Conservation (phyloP, 2,888 invertebrate species). For the Phasia obesa region DNA sequence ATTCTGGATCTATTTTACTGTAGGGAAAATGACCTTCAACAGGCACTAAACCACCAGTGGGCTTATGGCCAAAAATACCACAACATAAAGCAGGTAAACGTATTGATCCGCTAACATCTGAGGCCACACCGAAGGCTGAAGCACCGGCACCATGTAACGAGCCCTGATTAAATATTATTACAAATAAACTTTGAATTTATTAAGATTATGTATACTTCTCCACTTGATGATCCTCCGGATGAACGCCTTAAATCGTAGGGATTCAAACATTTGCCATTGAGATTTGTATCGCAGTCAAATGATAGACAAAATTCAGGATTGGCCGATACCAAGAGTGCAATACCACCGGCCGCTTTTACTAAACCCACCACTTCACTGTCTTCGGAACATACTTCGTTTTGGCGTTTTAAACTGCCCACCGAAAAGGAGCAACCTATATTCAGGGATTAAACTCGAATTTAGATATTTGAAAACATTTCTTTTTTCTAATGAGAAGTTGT, state of each 20-base stretch:
- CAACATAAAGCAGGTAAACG: constrained; percentile 92
- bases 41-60: constrained; percentile 87
- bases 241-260: constrained; percentile 90
- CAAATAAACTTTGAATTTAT: background rate
- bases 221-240: constrained; percentile 95
- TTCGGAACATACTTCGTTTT: constrained; percentile 83
- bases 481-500: too few species aligned
- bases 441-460: too few species aligned
- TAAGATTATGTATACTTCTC: constrained; percentile 83
- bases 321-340: constrained; percentile 92
- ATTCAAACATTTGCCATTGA: constrained; percentile 91
- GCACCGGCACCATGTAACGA: constrained; percentile 89
- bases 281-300: constrained; percentile 91
- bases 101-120: constrained; percentile 94
- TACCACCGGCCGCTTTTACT: constrained; percentile 89
- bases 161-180: constrained; percentile 82
- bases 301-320: constrained; percentile 95
- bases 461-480: too few species aligned
- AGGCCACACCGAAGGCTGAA: constrained; percentile 89
- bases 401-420: constrained; percentile 86
- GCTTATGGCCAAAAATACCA: constrained; percentile 94
- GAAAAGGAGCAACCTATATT: constrained; percentile 88
- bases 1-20: constrained; percentile 82
- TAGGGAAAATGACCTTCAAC: constrained; percentile 86
- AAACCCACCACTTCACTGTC: constrained; percentile 88